phyloP scores from a whole-genome alignment of 2,888 invertebrate genomes.

The Amblyjoppa proteus region DNA sequence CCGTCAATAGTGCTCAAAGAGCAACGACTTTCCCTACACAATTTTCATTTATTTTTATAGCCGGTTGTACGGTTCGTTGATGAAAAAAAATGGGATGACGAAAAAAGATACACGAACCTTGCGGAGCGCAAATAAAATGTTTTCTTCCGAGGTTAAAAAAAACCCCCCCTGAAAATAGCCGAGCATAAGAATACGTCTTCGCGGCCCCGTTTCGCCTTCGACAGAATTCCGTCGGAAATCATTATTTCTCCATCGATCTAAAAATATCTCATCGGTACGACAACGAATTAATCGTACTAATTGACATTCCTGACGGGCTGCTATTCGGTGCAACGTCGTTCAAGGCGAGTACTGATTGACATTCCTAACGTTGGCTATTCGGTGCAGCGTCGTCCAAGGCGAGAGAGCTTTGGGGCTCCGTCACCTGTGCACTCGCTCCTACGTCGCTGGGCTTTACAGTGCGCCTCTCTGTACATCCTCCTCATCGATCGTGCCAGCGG shows the following conservation, averaged over 20 bases:
- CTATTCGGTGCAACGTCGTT: conserved; percentile 21
- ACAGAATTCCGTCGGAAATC: not conserved
- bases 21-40: not conserved
- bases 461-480: conserved; percentile 44
- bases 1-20: not conserved
- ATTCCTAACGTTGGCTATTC: not conserved
- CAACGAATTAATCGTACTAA: conserved; percentile 35
- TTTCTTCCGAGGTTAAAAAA: no score
- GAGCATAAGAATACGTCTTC: no score
- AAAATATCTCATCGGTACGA: conserved; percentile 18
- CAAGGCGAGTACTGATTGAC: conserved; percentile 25
- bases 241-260: conserved; percentile 3
- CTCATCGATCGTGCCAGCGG: conserved; percentile 60
- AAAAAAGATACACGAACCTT: no score
- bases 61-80: no score
- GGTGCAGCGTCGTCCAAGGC: conserved; percentile 24
- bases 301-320: conserved; percentile 1
- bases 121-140: no score
- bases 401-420: conserved; percentile 13
- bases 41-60: no score
- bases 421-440: conserved; percentile 25
- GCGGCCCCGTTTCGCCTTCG: no score
- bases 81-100: no score
- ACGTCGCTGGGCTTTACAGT: conserved; percentile 29
- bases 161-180: no score